Base-by-base conservation (phyloP, 2,888 invertebrate genomes). In the Chymomyza amoena region DNA sequence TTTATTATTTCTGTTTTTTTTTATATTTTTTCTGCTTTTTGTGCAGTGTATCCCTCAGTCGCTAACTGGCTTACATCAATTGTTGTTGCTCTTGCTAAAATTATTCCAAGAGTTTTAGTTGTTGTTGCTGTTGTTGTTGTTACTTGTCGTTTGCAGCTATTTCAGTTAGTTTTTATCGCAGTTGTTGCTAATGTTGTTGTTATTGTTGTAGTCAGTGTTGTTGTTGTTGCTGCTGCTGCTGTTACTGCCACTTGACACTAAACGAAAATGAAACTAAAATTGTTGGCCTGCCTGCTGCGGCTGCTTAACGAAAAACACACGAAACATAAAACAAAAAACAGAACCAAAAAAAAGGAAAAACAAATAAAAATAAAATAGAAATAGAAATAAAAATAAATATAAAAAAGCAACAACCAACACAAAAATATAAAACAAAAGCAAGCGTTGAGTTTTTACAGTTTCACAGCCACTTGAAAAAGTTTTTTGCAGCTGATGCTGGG, bases 191-290 rank as follows among this genome's bases (percentile, higher is more conserved):
- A 61, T 81, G 50, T 20, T 16, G 25, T 6, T 63, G 52, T 51
- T 51, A 13, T 9, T 52, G 32, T 57, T 39, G 57, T 39, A 75
- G 86, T 36, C 15, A 15, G 1, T 51, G 15, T 6, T 51, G 51
- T 39, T 68, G 51, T 63, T 80, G 69, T 61, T 71, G 66, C 62
- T 72, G 67, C 56, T 73, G 74, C 65, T 75, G 73, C 62, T 82
- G 75, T 69, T 51, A 18, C 60, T 60, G 51, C 52, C 80, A 88
- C 88, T 84, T 86, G 87, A 88, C 88, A 86, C 88, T 86, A 88
- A 87, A 83, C 88, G 84, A 78, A 83, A 83, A 79, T 75, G 86
- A 83, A 87, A 85, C 83, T 83, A 57, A 87, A 57, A 57, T 28
- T 57, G 57, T 25, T 20, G 25, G 57, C 25, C 25, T 20, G 20